Evolutionary conservation across 2,113 vertebrate genomes (phyloP), one percentile per base, ranked within the genome.

Genomic region (Hypanus sabinus): DNA sequence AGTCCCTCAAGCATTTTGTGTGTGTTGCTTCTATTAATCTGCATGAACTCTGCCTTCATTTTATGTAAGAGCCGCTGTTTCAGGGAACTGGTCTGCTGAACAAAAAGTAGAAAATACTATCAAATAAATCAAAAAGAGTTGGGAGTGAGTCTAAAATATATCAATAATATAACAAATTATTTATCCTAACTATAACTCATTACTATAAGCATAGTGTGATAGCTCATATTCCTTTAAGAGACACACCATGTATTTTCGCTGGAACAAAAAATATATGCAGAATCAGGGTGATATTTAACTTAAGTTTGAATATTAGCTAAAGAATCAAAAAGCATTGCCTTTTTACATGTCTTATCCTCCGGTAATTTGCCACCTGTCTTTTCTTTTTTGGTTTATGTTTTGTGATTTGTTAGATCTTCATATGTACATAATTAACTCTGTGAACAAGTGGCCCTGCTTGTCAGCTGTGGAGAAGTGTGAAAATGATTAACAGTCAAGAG

Each of bases 401-500:
- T 75, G 70, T 12, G 22, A 27, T 71, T 93, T 93, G 38, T 73
- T 70, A 96, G 96, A 96, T 96, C 96, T 96, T 98, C 97, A 98
- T 98, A 98, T 97, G 97, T 97, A 97, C 98, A 98, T 98, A 95
- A 98, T 97, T 97, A 97, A 97, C 98, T 98, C 98, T 97, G 97
- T 97, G 97, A 97, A 97, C 97, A 97, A 97, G 97, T 97, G 97
- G 96, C 97, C 95, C 96, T 97, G 97, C 97, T 97, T 97, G 97
- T 98, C 97, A 97, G 96, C 97, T 95, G 96, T 96, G 96, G 96
- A 96, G 95, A 95, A 97, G 96, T 97, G 96, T 97, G 97, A 98
- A 98, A 97, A 98, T 99, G 98, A 99, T 99, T 99, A 99, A 99
- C 97, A 97, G 97, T 97, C 96, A 96, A 96, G 97, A 97, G 98